These are phyloP conservation scores for Psylliodes chrysocephalus DNA, from an alignment of 2,888 invertebrate species.

Conservation along the genomic window DNA sequence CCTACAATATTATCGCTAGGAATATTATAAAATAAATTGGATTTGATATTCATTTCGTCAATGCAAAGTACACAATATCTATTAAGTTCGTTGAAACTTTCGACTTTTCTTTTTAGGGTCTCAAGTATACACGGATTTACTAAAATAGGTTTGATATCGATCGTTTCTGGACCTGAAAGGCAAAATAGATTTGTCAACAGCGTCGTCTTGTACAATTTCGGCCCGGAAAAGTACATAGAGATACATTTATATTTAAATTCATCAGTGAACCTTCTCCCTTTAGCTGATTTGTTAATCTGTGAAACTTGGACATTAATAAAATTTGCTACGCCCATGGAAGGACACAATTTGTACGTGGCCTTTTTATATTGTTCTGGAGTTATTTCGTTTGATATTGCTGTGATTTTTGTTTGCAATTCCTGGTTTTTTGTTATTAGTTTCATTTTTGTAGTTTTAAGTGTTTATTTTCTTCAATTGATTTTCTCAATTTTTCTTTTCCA, in stretches of 20 bases:
- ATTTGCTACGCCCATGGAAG: constrained; percentile 2
- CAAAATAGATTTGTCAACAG: constrained; percentile 9
- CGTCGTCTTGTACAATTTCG: constrained; percentile 15
- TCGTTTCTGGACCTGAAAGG: constrained; percentile 1
- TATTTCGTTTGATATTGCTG: no score
- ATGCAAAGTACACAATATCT: constrained; percentile 28
- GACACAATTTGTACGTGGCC: constrained; percentile 2
- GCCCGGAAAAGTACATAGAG: constrained; percentile 13
- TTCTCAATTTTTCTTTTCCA: no score
- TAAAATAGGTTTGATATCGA: constrained; percentile 10
- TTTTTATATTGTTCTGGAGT: no score
- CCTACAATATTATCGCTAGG: constrained; percentile 36
- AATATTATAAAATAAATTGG: constrained; percentile 36
- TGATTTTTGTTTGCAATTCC: no score
- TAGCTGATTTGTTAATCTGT: constrained; percentile 7
- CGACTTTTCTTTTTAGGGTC: neutral
- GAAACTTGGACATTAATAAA: constrained; percentile 15
- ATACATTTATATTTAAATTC: no score
- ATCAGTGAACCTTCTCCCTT: neutral
- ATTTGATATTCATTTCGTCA: constrained; percentile 41
- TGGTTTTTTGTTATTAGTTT: no score
- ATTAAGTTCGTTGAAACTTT: neutral
- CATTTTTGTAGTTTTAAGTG: no score
- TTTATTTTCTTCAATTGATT: no score
- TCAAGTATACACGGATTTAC: constrained; percentile 10